phyloP scores from a whole-genome alignment of 1,140 invertebrate species.

The Dryas iulia region DNA sequence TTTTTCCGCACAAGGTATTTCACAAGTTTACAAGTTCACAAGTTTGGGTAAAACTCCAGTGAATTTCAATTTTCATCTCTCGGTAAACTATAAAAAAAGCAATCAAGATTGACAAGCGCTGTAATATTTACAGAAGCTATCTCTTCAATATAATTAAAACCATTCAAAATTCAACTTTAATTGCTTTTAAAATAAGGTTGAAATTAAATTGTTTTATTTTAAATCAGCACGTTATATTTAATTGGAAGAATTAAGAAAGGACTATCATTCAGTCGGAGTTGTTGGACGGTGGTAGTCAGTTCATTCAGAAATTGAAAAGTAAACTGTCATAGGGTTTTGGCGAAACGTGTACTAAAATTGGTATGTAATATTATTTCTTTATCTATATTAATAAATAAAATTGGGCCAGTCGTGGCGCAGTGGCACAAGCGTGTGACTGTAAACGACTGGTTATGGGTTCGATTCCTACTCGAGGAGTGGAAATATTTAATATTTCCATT shows the following conservation, averaged over 20 bases:
- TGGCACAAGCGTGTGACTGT: too few species aligned
- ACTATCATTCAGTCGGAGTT: slow-evolving; percentile 4
- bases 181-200: background rate
- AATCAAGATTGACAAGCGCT: background rate
- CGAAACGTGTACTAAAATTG: background rate
- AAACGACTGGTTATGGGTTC: too few species aligned
- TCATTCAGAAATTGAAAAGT: background rate
- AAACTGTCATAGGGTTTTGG: background rate
- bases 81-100: too few species aligned
- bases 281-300: background rate
- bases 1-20: too few species aligned
- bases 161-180: background rate
- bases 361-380: background rate
- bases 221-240: background rate
- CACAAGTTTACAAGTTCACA: too few species aligned
- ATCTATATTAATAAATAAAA: background rate
- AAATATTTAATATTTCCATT: too few species aligned
- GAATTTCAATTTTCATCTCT: too few species aligned
- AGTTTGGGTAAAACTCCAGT: too few species aligned
- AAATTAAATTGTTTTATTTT: background rate
- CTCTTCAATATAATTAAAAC: background rate
- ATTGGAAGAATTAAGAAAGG: background rate
- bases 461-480: too few species aligned
- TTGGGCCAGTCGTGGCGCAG: too few species aligned
- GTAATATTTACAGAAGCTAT: background rate